These are phyloP conservation scores for Caenorhabditis virilis DNA, from an alignment of 2,888 invertebrate genomes.

Conservation along the genomic window DNA sequence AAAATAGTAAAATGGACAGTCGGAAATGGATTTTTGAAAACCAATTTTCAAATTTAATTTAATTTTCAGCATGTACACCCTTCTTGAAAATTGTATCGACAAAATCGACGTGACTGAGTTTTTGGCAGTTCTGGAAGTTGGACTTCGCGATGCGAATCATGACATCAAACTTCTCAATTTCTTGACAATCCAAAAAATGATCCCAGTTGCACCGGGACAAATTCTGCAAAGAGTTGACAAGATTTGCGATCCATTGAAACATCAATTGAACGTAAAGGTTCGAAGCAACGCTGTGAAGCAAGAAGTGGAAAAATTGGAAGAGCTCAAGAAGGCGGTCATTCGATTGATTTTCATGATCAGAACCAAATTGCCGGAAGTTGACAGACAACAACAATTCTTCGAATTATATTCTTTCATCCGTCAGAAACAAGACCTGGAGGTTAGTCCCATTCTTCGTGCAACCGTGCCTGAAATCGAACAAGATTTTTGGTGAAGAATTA, in stretches of 20 bases:
- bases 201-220: slow-evolving; percentile 84
- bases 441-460: slow-evolving; percentile 5
- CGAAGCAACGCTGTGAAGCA: slow-evolving; percentile 99
- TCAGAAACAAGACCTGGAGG: slow-evolving; percentile 26
- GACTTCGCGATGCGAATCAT: slow-evolving; percentile 76
- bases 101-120: slow-evolving; percentile 95
- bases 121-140: slow-evolving; percentile 92
- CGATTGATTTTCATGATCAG: slow-evolving; percentile 79
- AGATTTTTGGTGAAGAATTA: too few relatives aligned
- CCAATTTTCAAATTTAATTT: not conserved
- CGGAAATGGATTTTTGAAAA: not conserved
- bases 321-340: slow-evolving; percentile 92
- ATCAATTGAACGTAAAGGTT: slow-evolving; percentile 76
- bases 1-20: not conserved
- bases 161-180: slow-evolving; percentile 95
- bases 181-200: slow-evolving; percentile 92
- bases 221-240: slow-evolving; percentile 81
- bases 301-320: slow-evolving; percentile 98
- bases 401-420: slow-evolving; percentile 38
- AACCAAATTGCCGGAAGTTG: slow-evolving; percentile 39
- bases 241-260: slow-evolving; percentile 86
- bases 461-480: too few relatives aligned
- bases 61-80: slow-evolving; percentile 88
- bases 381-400: slow-evolving; percentile 38
- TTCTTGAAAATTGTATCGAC: slow-evolving; percentile 88